Base-by-base conservation (phyloP, 2,113 vertebrate genomes). In the Oceanites oceanicus region DNA sequence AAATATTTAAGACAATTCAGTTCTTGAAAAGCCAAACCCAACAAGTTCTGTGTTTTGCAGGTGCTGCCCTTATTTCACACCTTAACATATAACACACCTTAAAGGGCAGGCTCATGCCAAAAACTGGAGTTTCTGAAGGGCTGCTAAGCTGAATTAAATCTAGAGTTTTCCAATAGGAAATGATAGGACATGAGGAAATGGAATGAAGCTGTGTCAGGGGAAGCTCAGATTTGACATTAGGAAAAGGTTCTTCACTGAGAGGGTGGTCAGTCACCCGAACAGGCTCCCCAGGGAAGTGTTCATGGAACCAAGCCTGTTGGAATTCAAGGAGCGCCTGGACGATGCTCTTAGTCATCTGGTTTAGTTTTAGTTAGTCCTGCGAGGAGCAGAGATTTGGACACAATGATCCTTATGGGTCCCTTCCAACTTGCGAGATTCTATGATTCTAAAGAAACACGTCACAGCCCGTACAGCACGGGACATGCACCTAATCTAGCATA, bases 401-500 rank as follows among this genome's bases (percentile, higher is more conserved):
- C 6, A 22, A n/a, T 59, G 58, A 61, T 61, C n/a, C n/a, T 61
- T 38, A 17, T 61, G 23, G 23, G n/a, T 61, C 7, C 23, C 59
- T 61, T 61, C 59, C n/a, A 61, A 36, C n/a, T 38, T 61, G 59
- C 36, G n/a, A 61, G 15, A n/a, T 58, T n/a, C 34, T 34, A n/a
- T 58, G 19, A 58, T 58, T 58, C 56, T 58, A n/a, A 8, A 73
- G 40, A 38, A 70, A 52, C 17, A 4, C 10, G 25, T 42, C 77
- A 45, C 40, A 70, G 76, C 34, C 49, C 3, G 0, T 16, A 8
- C 9, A n/a, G 42, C 40, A 40, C 0, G 1, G 40, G 12, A 14
- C 44, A 16, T 1, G 2, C 20, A 23, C 6, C 38, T 38, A 19
- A 77, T 6, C 21, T 6, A 29, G 20, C 12, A 12, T 3, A 63